Base-by-base conservation (phyloP, 2,888 invertebrate species). In the Therioaphis trifolii region DNA sequence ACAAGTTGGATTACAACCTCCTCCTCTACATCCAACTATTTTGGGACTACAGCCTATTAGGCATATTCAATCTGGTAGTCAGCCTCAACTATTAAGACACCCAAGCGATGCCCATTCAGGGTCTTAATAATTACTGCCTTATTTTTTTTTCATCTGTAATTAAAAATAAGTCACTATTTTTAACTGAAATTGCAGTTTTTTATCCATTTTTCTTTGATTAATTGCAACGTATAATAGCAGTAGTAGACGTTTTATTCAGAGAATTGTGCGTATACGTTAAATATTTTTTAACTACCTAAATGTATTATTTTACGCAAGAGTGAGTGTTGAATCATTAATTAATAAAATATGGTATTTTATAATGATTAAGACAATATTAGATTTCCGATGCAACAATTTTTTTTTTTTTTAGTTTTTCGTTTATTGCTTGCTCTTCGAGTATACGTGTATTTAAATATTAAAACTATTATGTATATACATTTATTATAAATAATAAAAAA, bases 71-170 rank as follows among this genome's bases (percentile, higher is more conserved):
- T 49, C 82, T 40, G 61, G 74, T 82, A 82, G 72, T 52, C 82
- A 82, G 74, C 49, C 82, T n/a, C 82, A 82, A 52, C 82, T 82
- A 9, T 74, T 82, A 72, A 63, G 82, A 72, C 82, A 82, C 61
- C 82, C 82, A 43, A 82, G 82, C 35, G 74, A 74, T 12, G 82
- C 82, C 18, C 82, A 82, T 74, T 82, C 82, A 12, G 82, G 82
- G 74, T 82, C 82, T 66, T 82, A 82, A 82, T 82, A 63, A 69
- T 35, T 35, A 35, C 24, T 35, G 49, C 58, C n/a, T 80, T 35
- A 24, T 29, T 80, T 80, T 27, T 35, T 27, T 35, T 18, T 40
- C 11, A 43, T 43, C 11, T 35, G 4, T 43, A 69, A 12, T 24
- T 24, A 58, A 58, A 5, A 24, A 66, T 18, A 69, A 69, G 69